Evolutionary conservation across 2,113 vertebrate species (phyloP), one percentile per base, ranked within the genome.

Genomic region (Apaloderma vittatum): DNA sequence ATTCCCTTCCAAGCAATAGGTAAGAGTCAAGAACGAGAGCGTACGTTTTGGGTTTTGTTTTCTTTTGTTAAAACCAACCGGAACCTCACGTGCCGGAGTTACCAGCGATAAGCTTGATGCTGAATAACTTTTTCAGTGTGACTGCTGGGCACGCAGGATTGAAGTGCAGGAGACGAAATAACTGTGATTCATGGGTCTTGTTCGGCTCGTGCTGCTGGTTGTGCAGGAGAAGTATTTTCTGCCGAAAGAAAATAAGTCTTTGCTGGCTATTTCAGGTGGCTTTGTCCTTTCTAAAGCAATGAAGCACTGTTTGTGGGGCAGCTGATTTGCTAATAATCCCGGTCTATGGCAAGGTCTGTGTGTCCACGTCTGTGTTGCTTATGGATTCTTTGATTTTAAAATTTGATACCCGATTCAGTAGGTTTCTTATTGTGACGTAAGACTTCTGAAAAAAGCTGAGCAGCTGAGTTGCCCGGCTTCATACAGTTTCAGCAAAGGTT

Each of bases 1-100:
- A 99, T 90, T 98, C 98, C 82, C 98, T 99, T 66, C 97, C 99
- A 95, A 99, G 99, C 98, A 99, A 99, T 98, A 99, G 99, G 99
- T 99, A 97, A 99, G 99, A 94, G 46, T 63, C 55, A 4, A 34
- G n/a, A 61, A 72, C 3, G 14, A 34, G 58, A 62, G 34, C 13
- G 3, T 27, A 3, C 37, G 21, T 27, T 68, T 27, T 29, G 58
- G 40, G 40, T 26, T 89, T 82, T 43, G 3, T 58, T 49, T 63
- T 30, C 21, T 43, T 40, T 74, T 66, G 20, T 72, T 67, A 6
- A 48, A 57, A 17, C 59, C 61, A 61, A 61, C 55, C 18, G 49
- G 82, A 58, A 22, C 77, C 63, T 58, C 17, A 36, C 3, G 76
- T 7, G 23, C 7, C 8, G 34, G 40, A 22, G 82, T 85, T 74